A percentile compares a stretch with the other conserved stretches of the same genome.
Evolutionary conservation across 2,797 vertebrate genomes (phyloP).

Genomic region (Myiotriccus ornatus): DNA sequence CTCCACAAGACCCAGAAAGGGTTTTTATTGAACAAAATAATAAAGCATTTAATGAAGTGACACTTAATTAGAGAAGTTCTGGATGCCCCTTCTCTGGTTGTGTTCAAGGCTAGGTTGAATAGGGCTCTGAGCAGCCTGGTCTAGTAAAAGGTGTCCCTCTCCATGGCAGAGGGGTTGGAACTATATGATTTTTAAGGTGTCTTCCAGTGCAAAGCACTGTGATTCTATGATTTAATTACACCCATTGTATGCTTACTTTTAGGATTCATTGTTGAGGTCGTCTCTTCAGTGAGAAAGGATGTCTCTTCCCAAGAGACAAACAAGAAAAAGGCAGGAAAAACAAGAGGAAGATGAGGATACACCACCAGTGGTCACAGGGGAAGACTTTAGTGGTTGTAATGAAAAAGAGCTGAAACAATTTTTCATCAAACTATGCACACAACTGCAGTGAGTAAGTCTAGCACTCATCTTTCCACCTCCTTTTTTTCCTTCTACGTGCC

Average conservation of each 20-base stretch:
- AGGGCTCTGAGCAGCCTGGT: background rate
- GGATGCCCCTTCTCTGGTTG: background rate
- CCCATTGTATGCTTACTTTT: background rate
- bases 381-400: background rate
- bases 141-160: background rate
- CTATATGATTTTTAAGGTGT: background rate
- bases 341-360: background rate
- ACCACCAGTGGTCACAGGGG: background rate
- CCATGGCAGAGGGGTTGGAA: background rate
- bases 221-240: background rate
- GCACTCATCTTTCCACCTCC: background rate
- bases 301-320: background rate
- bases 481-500: background rate
- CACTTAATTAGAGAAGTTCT: background rate
- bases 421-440: fast-evolving
- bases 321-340: background rate
- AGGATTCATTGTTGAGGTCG: background rate
- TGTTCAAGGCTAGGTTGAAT: background rate
- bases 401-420: background rate
- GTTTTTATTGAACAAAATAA: background rate
- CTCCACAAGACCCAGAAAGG: background rate
- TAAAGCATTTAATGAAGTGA: background rate
- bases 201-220: background rate
- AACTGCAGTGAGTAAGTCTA: background rate
- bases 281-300: background rate